A percentile compares a stretch with the other conserved stretches of the same genome.
Evolutionary conservation across 2,797 vertebrate genomes (phyloP).

Genomic region (Acanthiza pusilla): DNA sequence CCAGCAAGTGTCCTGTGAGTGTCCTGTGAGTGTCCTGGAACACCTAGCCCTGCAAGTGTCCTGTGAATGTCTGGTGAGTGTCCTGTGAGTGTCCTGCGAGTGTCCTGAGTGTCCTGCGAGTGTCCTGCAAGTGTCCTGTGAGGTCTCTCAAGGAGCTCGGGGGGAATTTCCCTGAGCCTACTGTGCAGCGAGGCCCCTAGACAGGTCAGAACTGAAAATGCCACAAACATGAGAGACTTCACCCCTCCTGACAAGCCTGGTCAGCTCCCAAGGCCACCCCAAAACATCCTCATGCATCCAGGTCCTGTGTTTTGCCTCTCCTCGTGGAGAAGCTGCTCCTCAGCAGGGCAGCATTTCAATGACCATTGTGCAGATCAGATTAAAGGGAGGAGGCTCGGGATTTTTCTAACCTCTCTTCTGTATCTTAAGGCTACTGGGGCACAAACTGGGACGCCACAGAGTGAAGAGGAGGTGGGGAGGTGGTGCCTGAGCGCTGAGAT

Average conservation of each 20-base stretch:
- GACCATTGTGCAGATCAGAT: no score
- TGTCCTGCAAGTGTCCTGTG: neutral
- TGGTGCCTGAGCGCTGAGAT: neutral
- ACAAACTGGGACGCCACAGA: neutral
- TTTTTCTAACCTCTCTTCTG: neutral
- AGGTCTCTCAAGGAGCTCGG: neutral
- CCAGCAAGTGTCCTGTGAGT: fast-evolving
- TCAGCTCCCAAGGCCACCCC: neutral
- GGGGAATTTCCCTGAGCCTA: neutral
- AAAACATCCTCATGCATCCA: fast-evolving
- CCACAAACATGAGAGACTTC: neutral
- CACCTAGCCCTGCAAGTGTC: fast-evolving
- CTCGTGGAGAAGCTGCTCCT: neutral
- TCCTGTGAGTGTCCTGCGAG: fast-evolving
- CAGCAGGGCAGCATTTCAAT: neutral
- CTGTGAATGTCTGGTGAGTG: neutral
- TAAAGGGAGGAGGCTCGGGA: neutral
- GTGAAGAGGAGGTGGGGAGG: neutral
- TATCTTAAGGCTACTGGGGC: neutral
- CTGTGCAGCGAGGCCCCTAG: neutral
- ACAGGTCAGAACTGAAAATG: fast-evolving
- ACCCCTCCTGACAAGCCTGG: fast-evolving
- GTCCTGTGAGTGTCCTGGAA: neutral
- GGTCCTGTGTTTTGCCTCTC: fast-evolving
- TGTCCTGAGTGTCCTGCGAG: fast-evolving